phyloP scores from a whole-genome alignment of 23 tunicate species.

The Styela plicata region DNA sequence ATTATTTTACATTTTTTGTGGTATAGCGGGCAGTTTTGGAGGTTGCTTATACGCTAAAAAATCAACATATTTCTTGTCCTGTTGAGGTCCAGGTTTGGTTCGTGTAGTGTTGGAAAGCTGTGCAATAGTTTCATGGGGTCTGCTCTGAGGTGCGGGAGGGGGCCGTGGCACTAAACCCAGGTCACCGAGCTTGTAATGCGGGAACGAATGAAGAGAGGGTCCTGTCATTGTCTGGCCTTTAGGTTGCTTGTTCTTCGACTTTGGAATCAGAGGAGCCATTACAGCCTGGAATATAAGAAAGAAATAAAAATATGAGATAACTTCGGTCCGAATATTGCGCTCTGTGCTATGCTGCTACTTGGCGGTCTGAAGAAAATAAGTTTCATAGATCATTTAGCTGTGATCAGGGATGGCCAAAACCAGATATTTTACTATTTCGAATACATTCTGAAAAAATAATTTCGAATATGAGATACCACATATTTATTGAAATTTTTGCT shows the following conservation, averaged over 20 bases:
- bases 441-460: too few species aligned
- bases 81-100: background rate
- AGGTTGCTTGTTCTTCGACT: slow-evolving; percentile 32
- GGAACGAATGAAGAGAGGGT: slow-evolving; percentile 42
- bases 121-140: slow-evolving; percentile 15
- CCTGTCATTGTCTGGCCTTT: slow-evolving; percentile 43
- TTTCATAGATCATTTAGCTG: too few species aligned
- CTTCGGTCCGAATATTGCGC: too few species aligned
- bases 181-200: slow-evolving; percentile 94
- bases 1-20: slow-evolving; percentile 14
- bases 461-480: too few species aligned
- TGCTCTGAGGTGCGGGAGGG: slow-evolving; percentile 20
- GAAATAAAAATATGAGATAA: too few species aligned
- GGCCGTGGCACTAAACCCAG: slow-evolving; percentile 92
- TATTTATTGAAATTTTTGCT: too few species aligned
- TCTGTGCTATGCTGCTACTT: too few species aligned
- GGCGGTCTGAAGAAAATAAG: too few species aligned
- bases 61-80: slow-evolving; percentile 13
- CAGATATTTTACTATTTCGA: too few species aligned
- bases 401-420: too few species aligned
- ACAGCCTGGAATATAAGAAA: slow-evolving; percentile 45
- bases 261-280: slow-evolving; percentile 83
- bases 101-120: background rate
- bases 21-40: slow-evolving; percentile 21
- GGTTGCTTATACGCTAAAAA: slow-evolving; percentile 19